Evolutionary conservation across 2,797 vertebrate genomes (phyloP).

Genomic region (Xenopus petersii): DNA sequence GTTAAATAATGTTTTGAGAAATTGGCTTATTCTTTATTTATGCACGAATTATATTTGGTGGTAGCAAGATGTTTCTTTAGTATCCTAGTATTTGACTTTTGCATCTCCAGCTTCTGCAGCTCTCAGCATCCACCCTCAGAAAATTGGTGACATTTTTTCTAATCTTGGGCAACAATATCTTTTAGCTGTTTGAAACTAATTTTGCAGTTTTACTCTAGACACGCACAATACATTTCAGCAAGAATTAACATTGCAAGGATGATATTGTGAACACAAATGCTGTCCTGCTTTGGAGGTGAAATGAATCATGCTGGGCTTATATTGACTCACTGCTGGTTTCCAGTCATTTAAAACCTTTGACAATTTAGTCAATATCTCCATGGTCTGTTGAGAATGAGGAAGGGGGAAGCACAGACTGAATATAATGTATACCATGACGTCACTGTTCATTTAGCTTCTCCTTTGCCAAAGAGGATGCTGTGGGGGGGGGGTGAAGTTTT

Average conservation of each 20-base stretch:
- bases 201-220: background rate
- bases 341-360: slow-evolving; percentile 28
- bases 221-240: background rate
- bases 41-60: too few relatives aligned
- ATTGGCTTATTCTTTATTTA: too few relatives aligned
- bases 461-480: background rate
- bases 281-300: slow-evolving; percentile 1
- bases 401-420: slow-evolving; percentile 24
- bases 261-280: background rate
- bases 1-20: too few relatives aligned
- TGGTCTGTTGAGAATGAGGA: slow-evolving; percentile 7
- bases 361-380: slow-evolving; percentile 25
- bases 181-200: background rate
- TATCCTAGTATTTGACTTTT: too few relatives aligned
- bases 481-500: too few relatives aligned
- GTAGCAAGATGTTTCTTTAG: too few relatives aligned
- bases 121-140: too few relatives aligned
- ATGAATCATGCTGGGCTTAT: slow-evolving; percentile 8
- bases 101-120: too few relatives aligned
- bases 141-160: too few relatives aligned
- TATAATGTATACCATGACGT: background rate
- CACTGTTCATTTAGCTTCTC: slow-evolving; percentile 5
- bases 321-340: slow-evolving; percentile 23
- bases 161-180: too few relatives aligned
- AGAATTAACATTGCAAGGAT: background rate